Evolutionary conservation across 53 echinoderm and acorn worm species (phyloP).

Genomic region (Holothuria scabra): DNA sequence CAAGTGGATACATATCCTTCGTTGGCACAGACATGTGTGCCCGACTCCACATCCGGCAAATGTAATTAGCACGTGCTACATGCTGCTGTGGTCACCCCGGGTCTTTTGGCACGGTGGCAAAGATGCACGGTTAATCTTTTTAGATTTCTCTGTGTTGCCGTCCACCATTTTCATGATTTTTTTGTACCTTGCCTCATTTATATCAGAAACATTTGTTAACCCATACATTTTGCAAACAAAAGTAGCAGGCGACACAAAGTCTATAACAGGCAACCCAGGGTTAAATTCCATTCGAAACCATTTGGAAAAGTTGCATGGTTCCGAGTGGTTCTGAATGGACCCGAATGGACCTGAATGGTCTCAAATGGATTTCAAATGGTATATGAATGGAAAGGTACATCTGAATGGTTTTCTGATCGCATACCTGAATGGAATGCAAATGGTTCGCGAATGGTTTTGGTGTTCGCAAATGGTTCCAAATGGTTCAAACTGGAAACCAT

Average conservation of each 20-base stretch:
- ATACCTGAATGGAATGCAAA: no score
- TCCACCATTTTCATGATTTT: slow-evolving; percentile 33
- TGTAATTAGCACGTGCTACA: slow-evolving; percentile 18
- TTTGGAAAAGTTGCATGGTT: no score
- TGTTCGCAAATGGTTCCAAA: no score
- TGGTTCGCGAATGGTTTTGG: no score
- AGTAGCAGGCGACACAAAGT: slow-evolving; percentile 4
- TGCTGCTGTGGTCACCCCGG: slow-evolving; percentile 23
- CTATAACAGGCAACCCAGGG: not conserved
- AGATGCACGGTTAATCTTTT: slow-evolving; percentile 52
- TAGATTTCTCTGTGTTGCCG: not conserved
- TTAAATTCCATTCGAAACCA: no score
- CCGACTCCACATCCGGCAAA: slow-evolving; percentile 33
- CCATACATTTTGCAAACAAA: slow-evolving; percentile 57
- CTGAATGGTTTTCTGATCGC: no score
- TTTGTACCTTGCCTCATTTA: slow-evolving; percentile 51
- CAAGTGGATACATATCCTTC: not conserved
- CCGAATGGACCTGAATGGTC: no score
- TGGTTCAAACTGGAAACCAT: no score
- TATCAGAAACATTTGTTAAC: slow-evolving; percentile 1
- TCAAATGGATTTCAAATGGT: no score
- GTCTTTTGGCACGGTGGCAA: slow-evolving; percentile 55
- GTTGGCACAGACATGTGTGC: slow-evolving; percentile 40
- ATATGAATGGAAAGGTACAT: no score
- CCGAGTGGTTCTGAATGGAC: no score